Evolutionary conservation across 2,113 vertebrate genomes (phyloP).

Genomic region (Azemiops feae): DNA sequence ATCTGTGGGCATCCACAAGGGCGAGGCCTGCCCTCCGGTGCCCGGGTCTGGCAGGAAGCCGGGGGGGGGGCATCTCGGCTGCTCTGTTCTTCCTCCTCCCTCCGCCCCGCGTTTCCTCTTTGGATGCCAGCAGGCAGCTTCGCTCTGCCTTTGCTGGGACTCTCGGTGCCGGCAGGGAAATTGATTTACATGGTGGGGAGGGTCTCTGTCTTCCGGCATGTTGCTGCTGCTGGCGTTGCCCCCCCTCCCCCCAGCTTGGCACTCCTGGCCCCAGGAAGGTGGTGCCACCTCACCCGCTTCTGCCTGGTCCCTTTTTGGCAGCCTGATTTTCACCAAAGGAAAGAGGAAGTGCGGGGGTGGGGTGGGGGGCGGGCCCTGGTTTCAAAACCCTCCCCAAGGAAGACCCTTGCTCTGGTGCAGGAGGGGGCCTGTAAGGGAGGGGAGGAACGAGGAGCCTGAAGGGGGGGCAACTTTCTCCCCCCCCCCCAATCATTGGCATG

Average conservation of each 20-base stretch:
- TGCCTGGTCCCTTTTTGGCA: neutral
- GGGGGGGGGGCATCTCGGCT: no score
- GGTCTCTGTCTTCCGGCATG: no score
- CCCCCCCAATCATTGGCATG: neutral
- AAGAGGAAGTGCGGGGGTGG: neutral
- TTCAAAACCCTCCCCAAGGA: neutral
- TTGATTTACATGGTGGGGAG: no score
- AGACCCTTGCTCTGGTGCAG: neutral
- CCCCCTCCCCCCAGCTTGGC: neutral
- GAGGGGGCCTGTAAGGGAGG: neutral
- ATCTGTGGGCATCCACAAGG: accelerated
- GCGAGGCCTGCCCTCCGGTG: neutral
- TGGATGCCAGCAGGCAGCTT: neutral
- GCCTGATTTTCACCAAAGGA: neutral
- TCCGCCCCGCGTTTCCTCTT: neutral
- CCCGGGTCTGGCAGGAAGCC: neutral
- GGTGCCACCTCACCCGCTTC: neutral
- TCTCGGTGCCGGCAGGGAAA: neutral
- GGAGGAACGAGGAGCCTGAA: neutral
- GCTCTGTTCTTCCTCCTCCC: neutral
- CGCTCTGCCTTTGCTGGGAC: neutral
- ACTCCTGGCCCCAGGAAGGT: neutral
- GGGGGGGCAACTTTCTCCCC: no score
- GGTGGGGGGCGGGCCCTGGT: neutral
- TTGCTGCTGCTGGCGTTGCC: no score